Percentiles rank a stretch among this genome's conserved stretches.
Evolutionary conservation across 2,113 vertebrate species (phyloP).

Genomic region (Megalops atlanticus): DNA sequence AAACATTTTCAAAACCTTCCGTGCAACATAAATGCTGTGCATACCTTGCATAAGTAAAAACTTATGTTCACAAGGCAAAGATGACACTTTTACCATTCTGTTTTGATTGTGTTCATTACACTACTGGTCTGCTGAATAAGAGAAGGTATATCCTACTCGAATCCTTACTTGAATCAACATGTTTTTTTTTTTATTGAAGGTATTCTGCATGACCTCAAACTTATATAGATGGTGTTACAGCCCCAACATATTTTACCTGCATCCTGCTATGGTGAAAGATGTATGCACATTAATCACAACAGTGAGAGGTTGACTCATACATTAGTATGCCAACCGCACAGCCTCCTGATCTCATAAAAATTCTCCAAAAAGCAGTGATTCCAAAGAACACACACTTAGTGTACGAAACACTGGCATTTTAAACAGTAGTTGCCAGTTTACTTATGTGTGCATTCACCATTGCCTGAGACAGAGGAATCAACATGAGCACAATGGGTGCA

Average conservation of each 20-base stretch:
- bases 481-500: too few relatives aligned
- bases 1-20: conserved; percentile 60
- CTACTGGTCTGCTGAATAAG: not conserved
- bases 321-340: not conserved
- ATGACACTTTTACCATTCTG: not conserved
- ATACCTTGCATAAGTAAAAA: not conserved
- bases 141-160: not conserved
- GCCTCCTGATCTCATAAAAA: not conserved
- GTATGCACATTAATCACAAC: not conserved
- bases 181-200: not conserved
- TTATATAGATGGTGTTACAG: not conserved
- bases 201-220: not conserved
- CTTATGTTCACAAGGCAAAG: not conserved
- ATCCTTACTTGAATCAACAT: not conserved
- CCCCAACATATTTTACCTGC: not conserved
- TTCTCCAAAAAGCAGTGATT: not conserved
- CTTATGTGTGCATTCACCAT: too few relatives aligned
- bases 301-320: not conserved
- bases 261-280: not conserved
- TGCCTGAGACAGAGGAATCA: too few relatives aligned
- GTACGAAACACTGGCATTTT: too few relatives aligned
- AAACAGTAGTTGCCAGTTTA: too few relatives aligned
- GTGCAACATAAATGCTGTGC: conserved; percentile 45
- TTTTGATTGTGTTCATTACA: not conserved
- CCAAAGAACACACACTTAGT: not conserved